Base-by-base conservation (phyloP, 1,140 invertebrate species). In the Trachymyrmex septentrionalis region DNA sequence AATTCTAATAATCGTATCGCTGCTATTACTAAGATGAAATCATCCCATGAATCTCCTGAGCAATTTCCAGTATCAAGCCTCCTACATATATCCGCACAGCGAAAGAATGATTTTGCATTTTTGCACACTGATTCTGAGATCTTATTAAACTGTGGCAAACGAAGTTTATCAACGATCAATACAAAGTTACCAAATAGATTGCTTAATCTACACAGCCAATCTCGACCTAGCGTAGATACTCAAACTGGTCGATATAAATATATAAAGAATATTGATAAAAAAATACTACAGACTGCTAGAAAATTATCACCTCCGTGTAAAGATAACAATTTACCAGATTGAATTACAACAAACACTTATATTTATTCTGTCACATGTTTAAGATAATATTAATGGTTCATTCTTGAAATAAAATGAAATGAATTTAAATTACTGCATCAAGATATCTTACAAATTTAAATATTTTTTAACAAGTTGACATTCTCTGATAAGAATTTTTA, bases 211-310 rank as follows among this genome's bases (percentile, higher is more conserved):
- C 55, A 59, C 14, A 86, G 57, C 57, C 87, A 16, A 24, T 50
- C 38, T 64, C 66, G 78, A 44, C 53, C 30, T 1, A 38, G 14
- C 10, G 16, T 55, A 30, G 38, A 21, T 38, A 86, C 71, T 50
- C 86, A 84, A 71, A 16, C 57, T 67, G 21, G 61, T 24, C 30
- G 50, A 63, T 38, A 16, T 59, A 92, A 78, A 75, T 19, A 59
- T 76, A 71, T 78, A 44, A 90, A 75, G 9, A 75, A 85, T 38
- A 87, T 85, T 55, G 91, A 92, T 72, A 86, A 78, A 53, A 89
- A 72, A 48, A 90, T 93, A n/a, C 50, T 91, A 53, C 66, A 88
- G 9, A 63, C 76, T 16, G 59, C n/a, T 34, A 80, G 78, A 85
- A 92, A 75, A 73, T 86, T 90, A 16, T 55, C 72, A 61, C 64